Base-by-base conservation (phyloP, 2,888 invertebrate species). In the Ennomos erosarius region DNA sequence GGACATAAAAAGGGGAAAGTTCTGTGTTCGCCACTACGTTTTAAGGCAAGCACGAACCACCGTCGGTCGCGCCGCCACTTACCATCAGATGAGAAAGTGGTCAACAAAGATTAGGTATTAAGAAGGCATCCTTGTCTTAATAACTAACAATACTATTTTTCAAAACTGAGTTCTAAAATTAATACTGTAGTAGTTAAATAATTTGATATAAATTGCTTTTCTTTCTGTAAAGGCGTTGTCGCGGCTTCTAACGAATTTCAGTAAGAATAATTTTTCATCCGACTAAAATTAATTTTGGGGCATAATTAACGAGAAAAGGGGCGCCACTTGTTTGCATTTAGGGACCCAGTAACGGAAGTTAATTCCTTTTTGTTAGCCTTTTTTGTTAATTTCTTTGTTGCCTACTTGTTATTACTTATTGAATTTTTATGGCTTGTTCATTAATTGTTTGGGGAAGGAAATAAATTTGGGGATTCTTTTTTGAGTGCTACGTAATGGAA, bases 201-300 rank as follows among this genome's bases (percentile, higher is more conserved):
- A 59, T 53, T 52, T 59, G 10, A 53, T 49, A 45, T 46, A 46
- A 55, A 57, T 58, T 49, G 47, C 50, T 62, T 60, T 60, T 55
- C 49, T 44, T 53, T 53, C 55, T 38, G 38, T 53, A 44, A 50
- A 51, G 42, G 47, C 38, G 44, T 33, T 36, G 26, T 51, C 55
- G 60, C 62, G 54, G 62, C 66, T 66, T 64, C 67, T 64, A 74
- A 74, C 73, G 71, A 74, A 78, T 77, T 78, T 79, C 72, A 78
- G 67, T 60, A 65, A 70, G 67, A 72, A 76, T 71, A 73, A 76
- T 78, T 78, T 76, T 78, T 71, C 69, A 73, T 73, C 59, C 46
- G 55, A 50, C 61, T 64, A 68, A 75, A 77, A 78, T 77, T 74
- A 77, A 72, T 78, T 77, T 75, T 74, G 61, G 67, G 61, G 65